phyloP scores from a whole-genome alignment of 2,888 invertebrate genomes.

The Craniophora ligustri region DNA sequence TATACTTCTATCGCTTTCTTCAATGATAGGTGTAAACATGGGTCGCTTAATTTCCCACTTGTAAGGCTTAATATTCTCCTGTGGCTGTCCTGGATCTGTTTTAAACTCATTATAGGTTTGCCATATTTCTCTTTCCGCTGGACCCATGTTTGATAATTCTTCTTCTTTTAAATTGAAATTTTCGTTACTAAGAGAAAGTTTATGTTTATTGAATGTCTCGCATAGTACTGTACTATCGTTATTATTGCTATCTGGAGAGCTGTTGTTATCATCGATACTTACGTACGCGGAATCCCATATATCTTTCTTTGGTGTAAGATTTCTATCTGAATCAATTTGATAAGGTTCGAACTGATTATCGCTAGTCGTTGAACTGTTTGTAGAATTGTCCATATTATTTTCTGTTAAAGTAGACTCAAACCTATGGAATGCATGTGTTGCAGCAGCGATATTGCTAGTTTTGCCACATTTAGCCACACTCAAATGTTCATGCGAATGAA shows the following conservation, averaged over 20 bases:
- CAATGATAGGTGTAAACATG: constrained; percentile 80
- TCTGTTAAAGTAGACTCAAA: constrained; percentile 69
- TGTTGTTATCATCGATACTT: constrained; percentile 85
- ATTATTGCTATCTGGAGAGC: constrained; percentile 80
- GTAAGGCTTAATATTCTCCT: constrained; percentile 65
- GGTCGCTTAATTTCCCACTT: constrained; percentile 73
- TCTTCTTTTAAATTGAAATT: constrained; percentile 58
- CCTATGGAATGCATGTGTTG: constrained; percentile 72
- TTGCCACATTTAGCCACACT: constrained; percentile 43
- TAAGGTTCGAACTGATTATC: constrained; percentile 60
- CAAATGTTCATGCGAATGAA: constrained; percentile 55
- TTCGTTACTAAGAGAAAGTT: constrained; percentile 60
- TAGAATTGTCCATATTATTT: constrained; percentile 61
- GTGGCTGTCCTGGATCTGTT: constrained; percentile 53
- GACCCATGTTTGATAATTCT: constrained; percentile 78
- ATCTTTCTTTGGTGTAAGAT: constrained; percentile 77
- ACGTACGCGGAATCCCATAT: constrained; percentile 87
- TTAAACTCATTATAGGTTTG: constrained; percentile 73
- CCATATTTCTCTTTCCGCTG: constrained; percentile 84
- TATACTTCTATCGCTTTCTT: constrained; percentile 79
- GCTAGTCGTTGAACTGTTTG: constrained; percentile 59
- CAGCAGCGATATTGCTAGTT: constrained; percentile 47
- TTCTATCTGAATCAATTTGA: constrained; percentile 57
- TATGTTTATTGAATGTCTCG: constrained; percentile 68
- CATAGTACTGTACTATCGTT: constrained; percentile 68